A percentile compares a stretch with the other conserved stretches of the same genome.
Conservation (phyloP, 2,113 vertebrate genomes). For the Rhegmatorhina hoffmannsi region DNA sequence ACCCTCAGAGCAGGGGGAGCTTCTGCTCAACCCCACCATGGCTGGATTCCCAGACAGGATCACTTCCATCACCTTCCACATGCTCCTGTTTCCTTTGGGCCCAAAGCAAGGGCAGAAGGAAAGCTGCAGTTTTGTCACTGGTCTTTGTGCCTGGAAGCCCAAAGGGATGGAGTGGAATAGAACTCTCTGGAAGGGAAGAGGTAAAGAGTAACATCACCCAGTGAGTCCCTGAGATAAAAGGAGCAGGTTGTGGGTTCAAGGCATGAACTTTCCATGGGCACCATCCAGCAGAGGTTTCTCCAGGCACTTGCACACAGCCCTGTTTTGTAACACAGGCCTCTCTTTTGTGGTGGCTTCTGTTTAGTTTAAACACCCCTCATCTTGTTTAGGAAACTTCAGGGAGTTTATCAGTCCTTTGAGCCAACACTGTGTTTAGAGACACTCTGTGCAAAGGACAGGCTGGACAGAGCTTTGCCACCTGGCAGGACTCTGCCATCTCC, state of each 20-base stretch:
- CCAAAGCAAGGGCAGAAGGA: neutral
- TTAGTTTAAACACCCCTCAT: neutral
- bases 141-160: neutral
- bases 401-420: neutral
- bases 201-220: neutral
- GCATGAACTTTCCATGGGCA: neutral
- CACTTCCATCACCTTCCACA: neutral
- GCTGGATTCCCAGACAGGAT: neutral
- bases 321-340: neutral
- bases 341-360: neutral
- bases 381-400: neutral
- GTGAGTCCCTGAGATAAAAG: neutral
- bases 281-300: neutral
- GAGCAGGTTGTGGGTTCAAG: neutral
- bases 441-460: neutral
- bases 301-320: neutral
- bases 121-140: neutral
- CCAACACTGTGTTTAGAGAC: neutral
- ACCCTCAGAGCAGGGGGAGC: rapidly evolving
- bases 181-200: neutral
- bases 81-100: neutral
- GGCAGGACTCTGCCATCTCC: neutral
- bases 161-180: neutral
- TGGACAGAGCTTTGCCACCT: neutral
- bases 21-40: too few species aligned